Conservation (phyloP, 2,888 invertebrate species). For the Phasia obesa region DNA sequence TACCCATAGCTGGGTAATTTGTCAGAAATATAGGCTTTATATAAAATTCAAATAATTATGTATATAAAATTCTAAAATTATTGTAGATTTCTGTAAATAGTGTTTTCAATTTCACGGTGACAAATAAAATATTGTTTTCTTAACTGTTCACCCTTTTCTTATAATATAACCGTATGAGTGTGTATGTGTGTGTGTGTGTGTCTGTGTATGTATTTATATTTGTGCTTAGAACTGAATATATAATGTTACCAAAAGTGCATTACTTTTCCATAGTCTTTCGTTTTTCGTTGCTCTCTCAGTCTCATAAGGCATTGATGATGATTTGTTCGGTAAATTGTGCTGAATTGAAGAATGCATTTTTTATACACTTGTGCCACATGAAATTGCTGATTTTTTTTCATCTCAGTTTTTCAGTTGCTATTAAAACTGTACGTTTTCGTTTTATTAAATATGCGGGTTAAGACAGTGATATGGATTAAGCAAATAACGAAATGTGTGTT, state of each 20-base stretch:
- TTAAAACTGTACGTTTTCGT: slow-evolving; percentile 30
- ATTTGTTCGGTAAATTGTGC: slow-evolving; percentile 68
- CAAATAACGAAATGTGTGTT: slow-evolving; percentile 19
- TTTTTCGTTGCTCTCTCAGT: slow-evolving; percentile 11
- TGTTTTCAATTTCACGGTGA: not conserved
- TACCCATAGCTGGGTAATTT: too few relatives aligned
- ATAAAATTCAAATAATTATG: too few relatives aligned
- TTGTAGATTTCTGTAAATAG: too few relatives aligned
- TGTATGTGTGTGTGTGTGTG: not conserved
- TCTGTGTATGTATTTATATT: slow-evolving; percentile 29
- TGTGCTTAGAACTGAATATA: slow-evolving; percentile 52
- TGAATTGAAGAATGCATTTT: slow-evolving; percentile 61
- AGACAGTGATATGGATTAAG: slow-evolving; percentile 50
- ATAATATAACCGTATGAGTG: not conserved
- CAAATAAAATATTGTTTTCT: too few relatives aligned
- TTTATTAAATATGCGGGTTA: slow-evolving; percentile 64
- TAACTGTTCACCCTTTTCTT: not conserved
- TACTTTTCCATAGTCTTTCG: slow-evolving; percentile 28
- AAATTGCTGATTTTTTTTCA: slow-evolving; percentile 20
- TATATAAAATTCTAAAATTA: too few relatives aligned
- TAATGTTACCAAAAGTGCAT: slow-evolving; percentile 60
- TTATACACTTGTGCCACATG: slow-evolving; percentile 30
- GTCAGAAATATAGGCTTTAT: too few relatives aligned
- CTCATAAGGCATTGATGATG: slow-evolving; percentile 67
- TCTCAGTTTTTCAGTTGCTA: slow-evolving; percentile 11